A percentile compares a stretch with the other conserved stretches of the same genome.
phyloP scores from a whole-genome alignment of 2,888 invertebrate genomes.

The Rapana venosa region DNA sequence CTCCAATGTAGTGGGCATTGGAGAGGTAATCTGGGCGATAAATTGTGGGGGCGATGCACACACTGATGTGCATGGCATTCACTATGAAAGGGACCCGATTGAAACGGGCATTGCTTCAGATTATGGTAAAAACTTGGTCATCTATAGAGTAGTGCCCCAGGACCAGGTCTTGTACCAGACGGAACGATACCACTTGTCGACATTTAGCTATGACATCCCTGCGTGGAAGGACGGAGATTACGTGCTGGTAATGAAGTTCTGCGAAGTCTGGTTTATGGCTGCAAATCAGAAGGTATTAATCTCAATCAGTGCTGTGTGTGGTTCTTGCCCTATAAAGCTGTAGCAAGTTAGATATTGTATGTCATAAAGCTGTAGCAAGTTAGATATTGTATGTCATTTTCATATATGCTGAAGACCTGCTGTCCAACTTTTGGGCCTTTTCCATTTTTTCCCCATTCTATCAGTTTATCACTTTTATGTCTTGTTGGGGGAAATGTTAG shows the following conservation, averaged over 20 bases:
- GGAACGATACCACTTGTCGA: slow-evolving; percentile 94
- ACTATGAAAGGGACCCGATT: slow-evolving; percentile 87
- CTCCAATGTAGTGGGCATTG: slow-evolving; percentile 62
- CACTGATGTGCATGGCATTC: slow-evolving; percentile 91
- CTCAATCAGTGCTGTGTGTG: not conserved
- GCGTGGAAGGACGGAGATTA: slow-evolving; percentile 92
- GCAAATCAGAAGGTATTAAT: slow-evolving; percentile 81
- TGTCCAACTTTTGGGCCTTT: no score
- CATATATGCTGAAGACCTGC: no score
- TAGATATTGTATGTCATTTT: no score
- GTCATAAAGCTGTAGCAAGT: no score
- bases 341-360: no score
- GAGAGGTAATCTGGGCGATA: slow-evolving; percentile 80
- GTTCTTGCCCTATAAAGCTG: no score
- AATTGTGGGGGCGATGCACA: slow-evolving; percentile 91
- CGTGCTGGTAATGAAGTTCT: slow-evolving; percentile 95
- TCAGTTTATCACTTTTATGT: no score
- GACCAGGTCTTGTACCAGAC: slow-evolving; percentile 89
- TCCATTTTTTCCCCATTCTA: no score
- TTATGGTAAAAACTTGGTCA: slow-evolving; percentile 92
- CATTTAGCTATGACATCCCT: slow-evolving; percentile 94
- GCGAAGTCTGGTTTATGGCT: slow-evolving; percentile 97
- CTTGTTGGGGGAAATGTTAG: no score
- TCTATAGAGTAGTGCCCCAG: slow-evolving; percentile 87
- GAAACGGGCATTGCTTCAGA: slow-evolving; percentile 84